Evolutionary conservation across 2,888 invertebrate species (phyloP).

Genomic region (Suillia variegata): DNA sequence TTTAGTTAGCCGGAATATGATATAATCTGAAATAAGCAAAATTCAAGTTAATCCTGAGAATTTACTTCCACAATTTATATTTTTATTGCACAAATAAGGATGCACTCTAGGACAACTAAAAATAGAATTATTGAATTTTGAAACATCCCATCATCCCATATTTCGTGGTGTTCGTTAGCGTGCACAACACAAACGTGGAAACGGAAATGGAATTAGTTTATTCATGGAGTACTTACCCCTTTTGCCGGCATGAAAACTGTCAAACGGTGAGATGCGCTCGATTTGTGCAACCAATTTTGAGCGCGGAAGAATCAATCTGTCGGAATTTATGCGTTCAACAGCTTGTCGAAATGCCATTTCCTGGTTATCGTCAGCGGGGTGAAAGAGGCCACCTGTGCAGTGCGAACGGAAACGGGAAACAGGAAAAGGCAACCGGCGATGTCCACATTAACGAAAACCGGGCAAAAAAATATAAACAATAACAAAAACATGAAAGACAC

Average conservation of each 20-base stretch:
- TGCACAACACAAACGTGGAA: too few species aligned
- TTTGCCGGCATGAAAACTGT: conserved; percentile 93
- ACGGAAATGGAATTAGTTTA: too few species aligned
- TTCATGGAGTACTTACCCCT: conserved; percentile 85
- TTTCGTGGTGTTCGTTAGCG: too few species aligned
- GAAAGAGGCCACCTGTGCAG: conserved; percentile 85
- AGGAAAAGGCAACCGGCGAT: neutral
- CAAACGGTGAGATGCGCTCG: conserved; percentile 86
- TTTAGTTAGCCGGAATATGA: too few species aligned
- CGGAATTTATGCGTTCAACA: conserved; percentile 86
- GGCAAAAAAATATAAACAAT: conserved; percentile 14
- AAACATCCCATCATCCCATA: too few species aligned
- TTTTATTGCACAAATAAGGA: too few species aligned
- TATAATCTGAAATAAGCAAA: too few species aligned
- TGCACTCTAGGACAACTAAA: too few species aligned
- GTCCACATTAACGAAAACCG: conserved; percentile 9
- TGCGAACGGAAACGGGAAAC: conserved; percentile 6
- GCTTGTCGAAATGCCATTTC: conserved; percentile 92
- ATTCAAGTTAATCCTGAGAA: too few species aligned
- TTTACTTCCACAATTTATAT: too few species aligned
- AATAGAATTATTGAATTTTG: too few species aligned
- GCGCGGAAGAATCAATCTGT: conserved; percentile 79
- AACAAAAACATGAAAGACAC: conserved; percentile 17
- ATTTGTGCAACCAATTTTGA: conserved; percentile 89
- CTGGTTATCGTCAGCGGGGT: conserved; percentile 84